Evolutionary conservation across 2,888 invertebrate species (phyloP).

Genomic region (Eristalis arbustorum): DNA sequence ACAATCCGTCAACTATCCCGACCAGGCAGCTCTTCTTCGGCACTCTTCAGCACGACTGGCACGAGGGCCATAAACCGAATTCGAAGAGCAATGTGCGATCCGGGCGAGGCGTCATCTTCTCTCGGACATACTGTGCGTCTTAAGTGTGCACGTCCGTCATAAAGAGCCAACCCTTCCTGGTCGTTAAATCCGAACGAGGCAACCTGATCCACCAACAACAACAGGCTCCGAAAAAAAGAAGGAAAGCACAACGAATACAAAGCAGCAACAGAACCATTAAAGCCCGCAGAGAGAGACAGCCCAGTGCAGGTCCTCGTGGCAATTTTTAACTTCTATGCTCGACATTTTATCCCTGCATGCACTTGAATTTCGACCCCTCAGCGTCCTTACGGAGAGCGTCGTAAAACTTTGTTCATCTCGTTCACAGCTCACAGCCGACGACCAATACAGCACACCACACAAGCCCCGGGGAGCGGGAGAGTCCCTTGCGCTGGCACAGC

Average conservation of each 20-base stretch:
- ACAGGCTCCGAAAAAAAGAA: background rate
- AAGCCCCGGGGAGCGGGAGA: background rate
- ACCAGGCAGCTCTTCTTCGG: background rate
- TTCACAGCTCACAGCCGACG: background rate
- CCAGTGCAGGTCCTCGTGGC: background rate
- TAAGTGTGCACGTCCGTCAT: background rate
- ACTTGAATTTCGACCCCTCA: slow-evolving; percentile 22
- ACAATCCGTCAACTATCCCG: background rate
- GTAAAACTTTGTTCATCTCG: slow-evolving; percentile 48
- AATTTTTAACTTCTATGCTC: slow-evolving; percentile 17
- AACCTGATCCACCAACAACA: background rate
- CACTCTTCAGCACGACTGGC: background rate
- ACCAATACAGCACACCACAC: background rate
- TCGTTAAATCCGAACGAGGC: slow-evolving; percentile 14
- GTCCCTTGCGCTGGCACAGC: slow-evolving; percentile 4
- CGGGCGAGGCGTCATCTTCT: background rate
- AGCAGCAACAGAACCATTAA: slow-evolving; percentile 20
- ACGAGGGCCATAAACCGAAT: background rate
- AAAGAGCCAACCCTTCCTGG: slow-evolving; percentile 4
- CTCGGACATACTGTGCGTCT: background rate
- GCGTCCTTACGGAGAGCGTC: slow-evolving; percentile 3
- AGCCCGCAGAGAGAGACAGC: background rate
- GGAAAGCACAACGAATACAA: background rate
- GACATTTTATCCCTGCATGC: slow-evolving; percentile 17
- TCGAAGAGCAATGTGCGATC: background rate